Conservation (phyloP, 2,113 vertebrate genomes). For the Rutilus rutilus region DNA sequence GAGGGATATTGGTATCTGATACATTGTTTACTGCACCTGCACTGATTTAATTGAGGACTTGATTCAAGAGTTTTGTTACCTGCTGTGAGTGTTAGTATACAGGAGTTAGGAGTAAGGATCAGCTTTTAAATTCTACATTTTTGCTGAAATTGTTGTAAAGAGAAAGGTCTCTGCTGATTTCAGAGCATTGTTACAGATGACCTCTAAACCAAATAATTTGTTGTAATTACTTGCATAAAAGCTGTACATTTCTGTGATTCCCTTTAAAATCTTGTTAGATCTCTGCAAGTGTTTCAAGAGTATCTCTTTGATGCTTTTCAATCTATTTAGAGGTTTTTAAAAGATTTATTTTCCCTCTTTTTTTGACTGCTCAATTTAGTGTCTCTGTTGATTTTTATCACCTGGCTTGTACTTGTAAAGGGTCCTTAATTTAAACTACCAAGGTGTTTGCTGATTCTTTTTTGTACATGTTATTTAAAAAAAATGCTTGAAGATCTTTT, state of each 20-base stretch:
- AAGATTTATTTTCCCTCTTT: not conserved
- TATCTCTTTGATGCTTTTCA: not conserved
- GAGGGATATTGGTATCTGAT: not conserved
- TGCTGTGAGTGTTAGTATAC: not conserved
- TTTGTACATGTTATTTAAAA: not conserved
- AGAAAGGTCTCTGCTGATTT: not conserved
- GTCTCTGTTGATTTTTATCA: not conserved
- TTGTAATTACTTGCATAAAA: conserved; percentile 1
- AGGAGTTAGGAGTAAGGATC: not conserved
- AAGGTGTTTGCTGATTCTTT: not conserved
- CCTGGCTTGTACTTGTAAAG: not conserved
- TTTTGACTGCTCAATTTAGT: not conserved
- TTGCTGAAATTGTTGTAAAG: not conserved
- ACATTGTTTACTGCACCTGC: not conserved
- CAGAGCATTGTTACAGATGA: not conserved
- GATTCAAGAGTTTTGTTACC: not conserved
- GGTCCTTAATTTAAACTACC: not conserved
- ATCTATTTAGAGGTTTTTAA: not conserved
- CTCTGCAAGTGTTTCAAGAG: not conserved
- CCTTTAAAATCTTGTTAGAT: not conserved
- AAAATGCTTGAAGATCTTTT: not conserved
- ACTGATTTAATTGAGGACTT: conserved; percentile 28
- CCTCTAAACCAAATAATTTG: not conserved
- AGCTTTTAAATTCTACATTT: not conserved
- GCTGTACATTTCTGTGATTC: not conserved